A percentile compares a stretch with the other conserved stretches of the same genome.
Conservation (phyloP, 2,113 vertebrate genomes). For the Martes martes region DNA sequence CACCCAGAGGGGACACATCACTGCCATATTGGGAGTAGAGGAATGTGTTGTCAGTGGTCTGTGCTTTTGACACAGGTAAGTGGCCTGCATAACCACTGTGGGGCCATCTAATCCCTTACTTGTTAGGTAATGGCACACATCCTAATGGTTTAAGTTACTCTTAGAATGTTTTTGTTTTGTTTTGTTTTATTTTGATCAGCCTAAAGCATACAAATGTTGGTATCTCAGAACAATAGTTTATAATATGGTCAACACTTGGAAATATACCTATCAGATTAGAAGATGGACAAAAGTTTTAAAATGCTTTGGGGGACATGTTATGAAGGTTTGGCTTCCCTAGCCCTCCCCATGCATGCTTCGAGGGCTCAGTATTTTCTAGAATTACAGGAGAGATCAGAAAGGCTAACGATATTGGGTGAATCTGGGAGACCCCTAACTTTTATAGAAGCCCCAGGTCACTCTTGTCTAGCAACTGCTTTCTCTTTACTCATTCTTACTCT, state of each 20-base stretch:
- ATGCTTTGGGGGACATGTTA: neutral
- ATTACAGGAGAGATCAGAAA: neutral
- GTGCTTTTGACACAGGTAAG: neutral
- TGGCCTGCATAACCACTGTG: neutral
- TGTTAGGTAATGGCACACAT: neutral
- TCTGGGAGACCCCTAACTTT: neutral
- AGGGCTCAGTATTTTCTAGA: neutral
- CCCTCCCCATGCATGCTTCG: neutral
- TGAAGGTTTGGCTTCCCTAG: neutral
- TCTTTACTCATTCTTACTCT: neutral
- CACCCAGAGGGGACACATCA: neutral
- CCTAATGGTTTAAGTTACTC: neutral
- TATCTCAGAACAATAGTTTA: neutral
- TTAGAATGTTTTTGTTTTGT: neutral
- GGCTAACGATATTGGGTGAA: neutral
- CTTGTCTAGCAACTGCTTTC: neutral
- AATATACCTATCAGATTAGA: neutral
- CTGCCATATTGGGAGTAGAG: accelerated
- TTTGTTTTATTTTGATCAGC: neutral
- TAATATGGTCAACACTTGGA: neutral
- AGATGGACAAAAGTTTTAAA: neutral
- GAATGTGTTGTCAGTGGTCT: neutral
- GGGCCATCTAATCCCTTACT: neutral
- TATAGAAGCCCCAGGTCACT: neutral
- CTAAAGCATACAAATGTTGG: neutral